These are phyloP conservation scores for Leptodactylus fuscus DNA, from an alignment of 2,113 vertebrate genomes.

Conservation along the genomic window DNA sequence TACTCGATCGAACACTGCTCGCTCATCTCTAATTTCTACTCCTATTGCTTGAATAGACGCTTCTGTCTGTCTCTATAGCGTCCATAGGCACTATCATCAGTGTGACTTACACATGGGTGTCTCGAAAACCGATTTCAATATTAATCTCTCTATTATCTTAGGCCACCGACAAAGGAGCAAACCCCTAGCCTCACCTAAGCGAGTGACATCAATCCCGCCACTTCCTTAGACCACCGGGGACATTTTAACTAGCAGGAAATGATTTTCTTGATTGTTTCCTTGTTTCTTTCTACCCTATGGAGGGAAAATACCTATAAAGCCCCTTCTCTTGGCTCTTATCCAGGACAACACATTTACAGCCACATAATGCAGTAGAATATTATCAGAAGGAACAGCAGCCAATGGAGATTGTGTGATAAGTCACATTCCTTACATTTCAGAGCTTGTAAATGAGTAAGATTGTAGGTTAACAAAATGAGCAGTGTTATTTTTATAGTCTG, in stretches of 20 bases:
- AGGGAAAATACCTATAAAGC: slow-evolving; percentile 10
- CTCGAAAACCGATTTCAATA: no score
- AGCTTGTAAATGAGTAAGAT: background rate
- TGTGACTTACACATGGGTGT: no score
- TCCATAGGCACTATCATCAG: no score
- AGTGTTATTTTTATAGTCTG: slow-evolving; percentile 4
- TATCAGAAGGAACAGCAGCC: slow-evolving; percentile 13
- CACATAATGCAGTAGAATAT: background rate
- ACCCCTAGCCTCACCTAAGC: background rate
- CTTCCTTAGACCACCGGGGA: background rate
- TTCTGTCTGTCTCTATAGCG: no score
- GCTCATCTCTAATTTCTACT: no score
- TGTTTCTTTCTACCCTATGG: slow-evolving; percentile 12
- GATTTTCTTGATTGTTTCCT: background rate
- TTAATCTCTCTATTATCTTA: no score
- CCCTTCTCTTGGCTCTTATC: background rate
- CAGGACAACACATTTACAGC: background rate
- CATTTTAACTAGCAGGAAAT: background rate
- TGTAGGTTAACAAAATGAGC: slow-evolving; percentile 25
- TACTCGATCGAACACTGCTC: no score
- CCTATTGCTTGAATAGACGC: no score
- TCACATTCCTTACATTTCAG: slow-evolving; percentile 36
- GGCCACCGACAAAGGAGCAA: background rate
- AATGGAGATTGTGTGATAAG: slow-evolving; percentile 30
- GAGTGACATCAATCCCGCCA: background rate